Base-by-base conservation (phyloP, 1,140 invertebrate genomes). In the Anoplolepis gracilipes region DNA sequence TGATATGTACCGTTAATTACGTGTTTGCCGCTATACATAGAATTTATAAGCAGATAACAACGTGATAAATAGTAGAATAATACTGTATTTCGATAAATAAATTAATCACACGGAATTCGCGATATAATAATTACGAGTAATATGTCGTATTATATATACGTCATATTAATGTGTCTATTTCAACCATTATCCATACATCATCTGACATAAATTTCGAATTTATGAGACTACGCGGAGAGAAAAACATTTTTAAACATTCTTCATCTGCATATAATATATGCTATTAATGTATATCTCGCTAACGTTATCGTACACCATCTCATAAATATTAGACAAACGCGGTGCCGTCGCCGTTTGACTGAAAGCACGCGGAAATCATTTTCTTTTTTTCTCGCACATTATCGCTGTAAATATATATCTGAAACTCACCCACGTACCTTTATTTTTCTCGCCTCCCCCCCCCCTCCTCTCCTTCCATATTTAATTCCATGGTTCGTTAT, bases 211-310 rank as follows among this genome's bases (percentile, higher is more conserved):
- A 73, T 59, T 42, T 42, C 8, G 16, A 22, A 55, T 79, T 57
- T 73, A 46, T 16, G 53, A 82, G 28, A 22, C 6, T 2, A n/a
- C 2, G 10, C n/a, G 11, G 28, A 19, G 67, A 42, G n/a, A 6
- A 49, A 59, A 70, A 11, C 53, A 25, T 72, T 30, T 25, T 30
- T 25, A 11, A 59, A 61, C 25, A 73, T 73, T 59, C 53, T 59
- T 72, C 16, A 61, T 42, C 53, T 25, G 28, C 53, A 39, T 73
- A 59, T 46, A 25, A 42, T 72, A 81, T 73, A 82, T 36, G 36
- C 70, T 16, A 73, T 73, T 73, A 82, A 49, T 49, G 53, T n/a
- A n/a, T 72, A 82, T 82, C 67, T 59, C 28, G 67, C 16, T 28
- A 59, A 82, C 36, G 42, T 72, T 61, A 61, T 82, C 67, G 53